phyloP scores from a whole-genome alignment of 2,888 invertebrate species.

The Erpobdella octoculata region DNA sequence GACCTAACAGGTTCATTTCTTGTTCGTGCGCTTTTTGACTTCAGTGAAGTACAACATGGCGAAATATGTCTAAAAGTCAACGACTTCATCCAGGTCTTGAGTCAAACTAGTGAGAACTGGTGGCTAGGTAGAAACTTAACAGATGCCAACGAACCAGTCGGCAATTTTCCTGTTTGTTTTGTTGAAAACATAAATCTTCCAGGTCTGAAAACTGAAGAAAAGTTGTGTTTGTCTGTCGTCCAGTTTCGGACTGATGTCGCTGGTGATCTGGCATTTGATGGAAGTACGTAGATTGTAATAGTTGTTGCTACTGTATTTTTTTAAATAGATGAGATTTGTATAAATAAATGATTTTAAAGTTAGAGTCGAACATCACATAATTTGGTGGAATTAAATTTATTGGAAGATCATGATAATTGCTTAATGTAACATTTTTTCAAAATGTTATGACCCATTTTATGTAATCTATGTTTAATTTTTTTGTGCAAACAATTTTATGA shows the following conservation, averaged over 20 bases:
- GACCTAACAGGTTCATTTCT: not conserved
- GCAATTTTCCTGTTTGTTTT: constrained; percentile 47
- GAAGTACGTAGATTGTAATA: constrained; percentile 41
- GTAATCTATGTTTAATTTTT: too few relatives aligned
- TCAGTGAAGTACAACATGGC: constrained; percentile 42
- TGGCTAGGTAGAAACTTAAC: constrained; percentile 41
- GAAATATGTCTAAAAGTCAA: constrained; percentile 44
- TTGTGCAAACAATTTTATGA: too few relatives aligned
- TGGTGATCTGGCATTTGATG: constrained; percentile 46
- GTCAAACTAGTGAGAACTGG: constrained; percentile 46
- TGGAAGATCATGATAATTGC: too few relatives aligned
- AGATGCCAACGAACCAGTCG: constrained; percentile 30
- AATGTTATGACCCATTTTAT: too few relatives aligned
- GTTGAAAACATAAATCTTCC: constrained; percentile 44
- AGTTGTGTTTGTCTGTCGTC: constrained; percentile 43
- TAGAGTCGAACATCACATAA: too few relatives aligned
- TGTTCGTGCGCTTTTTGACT: constrained; percentile 45
- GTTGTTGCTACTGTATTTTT: too few relatives aligned
- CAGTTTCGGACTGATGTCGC: constrained; percentile 43
- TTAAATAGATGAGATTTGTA: too few relatives aligned
- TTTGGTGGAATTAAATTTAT: too few relatives aligned
- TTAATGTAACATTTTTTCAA: too few relatives aligned
- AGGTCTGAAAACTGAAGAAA: constrained; percentile 40
- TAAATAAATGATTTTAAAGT: too few relatives aligned
- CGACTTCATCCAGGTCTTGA: constrained; percentile 44